Conservation (phyloP, 2,888 invertebrate genomes). For the Cecidostiba fungosa region DNA sequence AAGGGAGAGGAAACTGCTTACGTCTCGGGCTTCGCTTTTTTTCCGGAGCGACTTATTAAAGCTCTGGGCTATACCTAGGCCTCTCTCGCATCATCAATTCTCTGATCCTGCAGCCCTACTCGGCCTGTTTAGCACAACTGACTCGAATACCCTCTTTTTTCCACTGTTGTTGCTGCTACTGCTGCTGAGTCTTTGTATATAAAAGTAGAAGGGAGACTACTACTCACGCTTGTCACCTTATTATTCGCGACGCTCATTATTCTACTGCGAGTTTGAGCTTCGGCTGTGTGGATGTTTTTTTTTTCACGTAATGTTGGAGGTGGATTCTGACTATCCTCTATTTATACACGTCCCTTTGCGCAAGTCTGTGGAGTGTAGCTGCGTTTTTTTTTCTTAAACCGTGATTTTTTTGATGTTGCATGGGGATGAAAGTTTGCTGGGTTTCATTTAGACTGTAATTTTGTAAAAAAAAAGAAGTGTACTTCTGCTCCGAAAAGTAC, state of each 20-base stretch:
- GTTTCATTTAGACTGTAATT: background rate
- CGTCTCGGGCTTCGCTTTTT: background rate
- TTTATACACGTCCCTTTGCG: too few relatives aligned
- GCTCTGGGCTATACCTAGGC: background rate
- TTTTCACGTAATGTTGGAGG: background rate
- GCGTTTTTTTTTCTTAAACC: too few relatives aligned
- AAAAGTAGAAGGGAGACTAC: background rate
- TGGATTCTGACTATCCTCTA: too few relatives aligned
- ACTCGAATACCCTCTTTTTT: conserved; percentile 7
- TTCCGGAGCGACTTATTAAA: background rate
- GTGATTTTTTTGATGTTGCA: too few relatives aligned
- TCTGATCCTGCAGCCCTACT: background rate
- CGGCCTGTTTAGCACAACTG: background rate
- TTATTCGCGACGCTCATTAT: conserved; percentile 29
- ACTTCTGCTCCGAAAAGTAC: too few relatives aligned
- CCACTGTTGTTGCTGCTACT: background rate
- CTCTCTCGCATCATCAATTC: conserved; percentile 20
- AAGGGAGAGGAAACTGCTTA: background rate
- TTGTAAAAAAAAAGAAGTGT: background rate
- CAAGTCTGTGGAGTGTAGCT: too few relatives aligned
- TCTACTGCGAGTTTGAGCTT: background rate
- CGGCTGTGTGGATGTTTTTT: too few relatives aligned
- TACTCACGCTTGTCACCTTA: background rate
- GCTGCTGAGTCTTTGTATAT: background rate
- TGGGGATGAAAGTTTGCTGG: background rate